Evolutionary conservation across 2,113 vertebrate genomes (phyloP), one percentile per base, ranked within the genome.

Genomic region (Semnornis frantzii): DNA sequence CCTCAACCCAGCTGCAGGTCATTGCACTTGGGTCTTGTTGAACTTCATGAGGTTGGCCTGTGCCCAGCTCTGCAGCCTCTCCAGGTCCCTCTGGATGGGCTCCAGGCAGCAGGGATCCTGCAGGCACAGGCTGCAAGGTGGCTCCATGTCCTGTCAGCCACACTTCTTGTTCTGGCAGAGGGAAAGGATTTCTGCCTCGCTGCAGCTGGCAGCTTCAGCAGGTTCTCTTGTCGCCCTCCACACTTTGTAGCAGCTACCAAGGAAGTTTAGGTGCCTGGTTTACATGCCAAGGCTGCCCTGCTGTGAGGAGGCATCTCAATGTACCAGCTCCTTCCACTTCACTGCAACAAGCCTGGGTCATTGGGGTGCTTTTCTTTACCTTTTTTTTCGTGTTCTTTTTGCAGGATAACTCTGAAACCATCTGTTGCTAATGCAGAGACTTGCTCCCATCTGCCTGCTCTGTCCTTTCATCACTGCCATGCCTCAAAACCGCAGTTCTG

Each of bases 171-270:
- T 90, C 68, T 63, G 25, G 8, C 4, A 2, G 6, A 74, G 76
- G n/a, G 12, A 23, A 48, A 52, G 80, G 72, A 33, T 25, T n/a
- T 44, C 46, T 12, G 39, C 48, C 25, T 65, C 28, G 20, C 12
- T 34, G 23, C 28, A 69, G 62, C 72, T 46, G 80, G 73, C 91
- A 71, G 3, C 60, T 70, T n/a, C 54, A 10, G 50, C 64, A 8
- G 55, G 24, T 60, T 44, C 58, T 52, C 59, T 18, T 90, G 76
- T 77, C 79, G 52, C 64, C 9, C 14, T 13, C 68, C 30, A 2
- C 12, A 2, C 85, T 89, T 70, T 92, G 89, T 75, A 92, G 90
- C 64, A 19, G 79, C 82, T 46, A 20, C 71, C 93, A 94, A 12
- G 75, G 25, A 54, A 21, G 76, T 12, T 52, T 4, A 30, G 8